phyloP scores from a whole-genome alignment of 1,140 invertebrate species.

The Stegodyphus mimosarum region DNA sequence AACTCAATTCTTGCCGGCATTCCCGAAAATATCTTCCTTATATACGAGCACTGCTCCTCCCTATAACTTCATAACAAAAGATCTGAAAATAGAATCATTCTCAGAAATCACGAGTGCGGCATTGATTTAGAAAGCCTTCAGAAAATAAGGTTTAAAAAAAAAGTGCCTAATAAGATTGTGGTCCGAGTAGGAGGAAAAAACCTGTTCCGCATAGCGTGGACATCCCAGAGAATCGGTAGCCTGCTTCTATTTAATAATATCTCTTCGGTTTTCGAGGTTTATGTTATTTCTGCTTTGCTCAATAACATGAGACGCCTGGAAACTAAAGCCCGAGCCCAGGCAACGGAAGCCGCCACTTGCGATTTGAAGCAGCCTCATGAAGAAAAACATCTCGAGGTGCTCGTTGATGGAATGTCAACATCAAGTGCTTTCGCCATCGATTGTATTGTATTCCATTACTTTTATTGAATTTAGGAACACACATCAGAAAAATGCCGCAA shows the following conservation, averaged over 20 bases:
- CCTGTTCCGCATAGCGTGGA: no score
- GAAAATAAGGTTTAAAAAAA: no score
- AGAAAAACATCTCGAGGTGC: conserved; percentile 9
- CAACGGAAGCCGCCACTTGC: conserved; percentile 15
- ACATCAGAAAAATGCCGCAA: not conserved
- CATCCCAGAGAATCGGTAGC: not conserved
- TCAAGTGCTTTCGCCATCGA: conserved; percentile 24
- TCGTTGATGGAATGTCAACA: conserved; percentile 33
- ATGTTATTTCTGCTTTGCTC: conserved; percentile 12
- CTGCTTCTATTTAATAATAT: conserved; percentile 28
- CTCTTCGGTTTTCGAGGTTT: conserved; percentile 11
- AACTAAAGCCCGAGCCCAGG: not conserved
- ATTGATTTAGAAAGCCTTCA: no score
- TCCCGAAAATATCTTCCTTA: no score
- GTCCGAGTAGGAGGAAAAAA: no score
- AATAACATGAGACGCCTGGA: conserved; percentile 3
- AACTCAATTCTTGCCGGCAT: no score
- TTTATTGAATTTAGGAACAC: conserved; percentile 32
- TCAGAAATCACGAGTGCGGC: no score
- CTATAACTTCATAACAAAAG: no score
- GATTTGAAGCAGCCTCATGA: not conserved
- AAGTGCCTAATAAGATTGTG: no score
- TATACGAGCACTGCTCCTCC: no score
- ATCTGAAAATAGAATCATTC: no score
- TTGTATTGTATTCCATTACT: conserved; percentile 47